These are phyloP conservation scores for Epinotia nisella DNA, from an alignment of 2,888 invertebrate genomes.

Conservation along the genomic window DNA sequence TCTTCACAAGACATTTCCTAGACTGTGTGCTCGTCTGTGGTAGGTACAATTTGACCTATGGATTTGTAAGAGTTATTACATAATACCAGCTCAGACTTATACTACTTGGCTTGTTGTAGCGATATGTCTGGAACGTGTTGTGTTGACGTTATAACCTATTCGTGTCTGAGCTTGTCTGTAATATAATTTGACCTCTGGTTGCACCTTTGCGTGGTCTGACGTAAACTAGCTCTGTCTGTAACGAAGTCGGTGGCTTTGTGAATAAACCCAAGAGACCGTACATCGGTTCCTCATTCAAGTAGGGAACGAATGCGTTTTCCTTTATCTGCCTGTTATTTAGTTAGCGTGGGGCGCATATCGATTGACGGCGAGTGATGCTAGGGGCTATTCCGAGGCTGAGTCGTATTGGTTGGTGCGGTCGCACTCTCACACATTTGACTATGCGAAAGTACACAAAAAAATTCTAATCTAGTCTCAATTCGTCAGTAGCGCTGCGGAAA, in stretches of 20 bases:
- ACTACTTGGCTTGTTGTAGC: not conserved
- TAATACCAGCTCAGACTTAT: not conserved
- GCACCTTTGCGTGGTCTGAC: not conserved
- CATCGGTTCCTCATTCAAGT: conserved; percentile 57
- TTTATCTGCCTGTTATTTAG: conserved; percentile 70
- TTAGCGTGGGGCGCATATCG: conserved; percentile 65
- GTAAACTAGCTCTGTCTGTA: not conserved
- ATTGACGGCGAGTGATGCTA: conserved; percentile 62
- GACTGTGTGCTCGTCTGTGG: not conserved
- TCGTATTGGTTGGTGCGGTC: not conserved
- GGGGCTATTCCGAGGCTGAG: not conserved
- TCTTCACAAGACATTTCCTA: not conserved
- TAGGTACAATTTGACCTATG: not conserved
- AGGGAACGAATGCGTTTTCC: conserved; percentile 62
- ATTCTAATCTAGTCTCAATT: not conserved
- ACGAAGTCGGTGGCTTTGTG: not conserved
- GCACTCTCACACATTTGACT: conserved; percentile 1
- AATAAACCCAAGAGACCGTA: conserved; percentile 34
- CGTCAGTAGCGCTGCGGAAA: conserved; percentile 46
- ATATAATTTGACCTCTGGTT: not conserved
- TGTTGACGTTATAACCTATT: not conserved
- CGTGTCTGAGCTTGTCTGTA: not conserved
- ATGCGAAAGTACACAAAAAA: not conserved
- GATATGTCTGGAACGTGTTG: not conserved
- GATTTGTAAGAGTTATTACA: not conserved